phyloP scores from a whole-genome alignment of 1,140 invertebrate genomes.

The Pachypsylla venusta region DNA sequence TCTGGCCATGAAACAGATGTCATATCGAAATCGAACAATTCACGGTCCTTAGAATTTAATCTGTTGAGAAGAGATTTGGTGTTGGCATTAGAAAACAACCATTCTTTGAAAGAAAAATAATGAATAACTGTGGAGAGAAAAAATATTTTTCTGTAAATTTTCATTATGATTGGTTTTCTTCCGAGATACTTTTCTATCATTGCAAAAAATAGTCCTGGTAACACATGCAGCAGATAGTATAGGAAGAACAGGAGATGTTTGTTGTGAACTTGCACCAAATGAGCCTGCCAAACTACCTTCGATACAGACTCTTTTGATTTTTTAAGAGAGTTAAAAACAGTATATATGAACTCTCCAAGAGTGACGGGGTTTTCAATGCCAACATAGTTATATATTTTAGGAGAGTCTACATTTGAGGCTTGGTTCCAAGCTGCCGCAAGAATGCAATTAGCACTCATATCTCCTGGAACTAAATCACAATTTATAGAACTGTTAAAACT shows the following conservation, averaged over 20 bases:
- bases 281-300: not conserved
- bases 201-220: not conserved
- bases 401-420: not conserved
- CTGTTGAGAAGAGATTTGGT: not conserved
- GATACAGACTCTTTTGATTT: not conserved
- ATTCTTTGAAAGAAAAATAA: not conserved
- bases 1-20: not conserved
- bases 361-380: not conserved
- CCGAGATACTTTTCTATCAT: not conserved
- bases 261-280: not conserved
- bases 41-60: not conserved
- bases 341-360: not conserved
- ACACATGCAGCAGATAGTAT: not conserved
- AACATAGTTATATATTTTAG: not conserved
- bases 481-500: not conserved
- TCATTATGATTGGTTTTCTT: not conserved
- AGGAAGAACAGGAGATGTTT: not conserved
- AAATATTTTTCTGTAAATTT: not conserved
- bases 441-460: not conserved
- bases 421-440: not conserved
- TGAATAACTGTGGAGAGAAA: not conserved
- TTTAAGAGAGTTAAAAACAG: not conserved
- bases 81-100: not conserved
- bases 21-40: conserved; percentile 1
- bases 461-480: not conserved